Evolutionary conservation across 2,113 vertebrate species (phyloP).

Genomic region (Corythornis madagascariensis): DNA sequence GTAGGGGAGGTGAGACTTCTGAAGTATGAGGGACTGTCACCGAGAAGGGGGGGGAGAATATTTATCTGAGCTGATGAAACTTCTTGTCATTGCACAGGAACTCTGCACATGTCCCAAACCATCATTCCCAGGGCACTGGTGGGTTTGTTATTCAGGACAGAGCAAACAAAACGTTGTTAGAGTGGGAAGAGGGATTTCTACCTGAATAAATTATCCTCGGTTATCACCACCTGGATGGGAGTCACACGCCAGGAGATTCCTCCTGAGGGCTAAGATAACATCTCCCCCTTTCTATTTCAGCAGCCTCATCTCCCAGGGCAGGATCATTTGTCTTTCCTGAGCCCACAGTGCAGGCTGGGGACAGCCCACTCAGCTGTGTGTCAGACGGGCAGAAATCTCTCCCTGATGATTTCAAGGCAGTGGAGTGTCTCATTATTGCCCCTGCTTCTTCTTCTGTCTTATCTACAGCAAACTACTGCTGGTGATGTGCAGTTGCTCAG

Average conservation of each 20-base stretch:
- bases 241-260: neutral
- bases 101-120: neutral
- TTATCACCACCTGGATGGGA: constrained; percentile 6
- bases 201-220: constrained; percentile 8
- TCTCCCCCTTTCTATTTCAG: neutral
- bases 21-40: neutral
- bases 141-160: neutral
- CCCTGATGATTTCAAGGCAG: neutral
- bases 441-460: neutral
- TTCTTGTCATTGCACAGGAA: constrained; percentile 24
- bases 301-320: neutral
- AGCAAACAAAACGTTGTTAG: constrained; percentile 22
- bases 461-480: neutral
- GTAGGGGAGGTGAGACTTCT: constrained; percentile 34
- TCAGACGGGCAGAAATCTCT: neutral
- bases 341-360: neutral
- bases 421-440: neutral
- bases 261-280: neutral
- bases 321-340: neutral
- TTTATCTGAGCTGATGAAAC: constrained; percentile 47
- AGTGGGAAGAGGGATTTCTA: constrained; percentile 37
- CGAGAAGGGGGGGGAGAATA: neutral
- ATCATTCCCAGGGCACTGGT: neutral
- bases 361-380: neutral
- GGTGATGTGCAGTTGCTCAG: neutral